Evolutionary conservation across 2,888 invertebrate species (phyloP).

Genomic region (Chrysopilus asiliformis): DNA sequence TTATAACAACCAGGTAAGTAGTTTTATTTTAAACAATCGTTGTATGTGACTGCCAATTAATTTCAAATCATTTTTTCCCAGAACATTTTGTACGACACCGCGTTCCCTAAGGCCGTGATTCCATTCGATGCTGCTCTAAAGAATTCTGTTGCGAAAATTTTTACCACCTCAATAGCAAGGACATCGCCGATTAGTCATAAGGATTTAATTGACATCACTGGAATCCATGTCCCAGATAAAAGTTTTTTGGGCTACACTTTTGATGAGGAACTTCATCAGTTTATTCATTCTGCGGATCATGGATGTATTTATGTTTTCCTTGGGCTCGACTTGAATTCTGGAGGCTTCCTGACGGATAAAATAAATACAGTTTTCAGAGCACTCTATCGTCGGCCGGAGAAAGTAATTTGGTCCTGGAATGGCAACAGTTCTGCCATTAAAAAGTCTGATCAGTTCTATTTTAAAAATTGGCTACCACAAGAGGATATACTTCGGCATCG

Average conservation of each 20-base stretch:
- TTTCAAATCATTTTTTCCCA: not conserved
- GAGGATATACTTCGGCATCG: constrained; percentile 11
- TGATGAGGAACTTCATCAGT: constrained; percentile 8
- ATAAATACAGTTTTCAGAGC: constrained; percentile 7
- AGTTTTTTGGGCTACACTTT: constrained; percentile 6
- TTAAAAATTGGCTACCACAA: constrained; percentile 11
- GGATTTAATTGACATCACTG: constrained; percentile 8
- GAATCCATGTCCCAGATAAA: constrained; percentile 8
- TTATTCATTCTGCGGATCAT: constrained; percentile 9
- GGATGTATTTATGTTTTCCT: constrained; percentile 12
- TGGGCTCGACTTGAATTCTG: constrained; percentile 8
- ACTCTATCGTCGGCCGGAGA: constrained; percentile 10
- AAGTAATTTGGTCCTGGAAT: constrained; percentile 13
- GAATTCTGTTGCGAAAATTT: constrained; percentile 8
- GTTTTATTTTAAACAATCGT: not conserved
- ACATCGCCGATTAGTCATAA: constrained; percentile 1
- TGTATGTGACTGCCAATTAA: not conserved
- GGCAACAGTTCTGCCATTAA: constrained; percentile 8
- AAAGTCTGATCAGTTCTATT: constrained; percentile 7
- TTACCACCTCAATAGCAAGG: constrained; percentile 7
- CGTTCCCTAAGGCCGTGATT: not conserved
- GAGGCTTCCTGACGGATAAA: constrained; percentile 5
- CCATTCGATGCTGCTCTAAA: not conserved
- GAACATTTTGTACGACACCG: constrained; percentile 4
- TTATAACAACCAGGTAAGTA: constrained; percentile 8